Percentiles rank a stretch among this genome's conserved stretches.
These are phyloP conservation scores for Podarcis cretensis DNA, from an alignment of 2,113 vertebrate genomes.

Conservation along the genomic window DNA sequence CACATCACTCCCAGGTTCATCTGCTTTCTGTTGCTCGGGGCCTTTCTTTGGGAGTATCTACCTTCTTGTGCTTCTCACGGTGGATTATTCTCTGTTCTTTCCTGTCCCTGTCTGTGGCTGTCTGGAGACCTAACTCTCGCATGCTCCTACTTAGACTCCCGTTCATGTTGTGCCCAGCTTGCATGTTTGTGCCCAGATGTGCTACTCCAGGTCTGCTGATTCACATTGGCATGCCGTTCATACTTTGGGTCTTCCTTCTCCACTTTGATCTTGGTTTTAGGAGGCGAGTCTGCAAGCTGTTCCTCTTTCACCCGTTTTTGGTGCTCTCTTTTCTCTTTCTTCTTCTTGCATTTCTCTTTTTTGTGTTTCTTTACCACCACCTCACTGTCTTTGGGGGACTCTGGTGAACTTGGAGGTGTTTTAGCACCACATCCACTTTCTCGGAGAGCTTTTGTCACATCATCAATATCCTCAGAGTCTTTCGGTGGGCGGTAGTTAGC, in stretches of 20 bases:
- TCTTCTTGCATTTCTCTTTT: slow-evolving; percentile 71
- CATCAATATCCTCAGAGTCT: slow-evolving; percentile 87
- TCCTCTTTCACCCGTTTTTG: background rate
- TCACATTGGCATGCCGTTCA: slow-evolving; percentile 71
- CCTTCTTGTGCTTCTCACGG: slow-evolving; percentile 40
- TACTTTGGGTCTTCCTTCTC: slow-evolving; percentile 83
- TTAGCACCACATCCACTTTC: slow-evolving; percentile 87
- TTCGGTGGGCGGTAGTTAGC: slow-evolving; percentile 91
- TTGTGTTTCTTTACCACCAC: slow-evolving; percentile 79
- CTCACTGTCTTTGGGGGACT: slow-evolving; percentile 75
- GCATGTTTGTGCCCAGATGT: slow-evolving; percentile 1
- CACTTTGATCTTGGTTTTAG: slow-evolving; percentile 74
- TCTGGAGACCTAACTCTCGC: slow-evolving; percentile 35
- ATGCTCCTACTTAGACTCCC: slow-evolving; percentile 53
- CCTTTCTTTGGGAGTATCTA: background rate
- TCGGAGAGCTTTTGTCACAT: slow-evolving; percentile 82
- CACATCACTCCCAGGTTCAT: background rate
- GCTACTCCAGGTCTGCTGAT: slow-evolving; percentile 39
- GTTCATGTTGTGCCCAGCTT: background rate
- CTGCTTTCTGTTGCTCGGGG: slow-evolving; percentile 25
- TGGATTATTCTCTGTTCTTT: background rate
- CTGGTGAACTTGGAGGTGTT: slow-evolving; percentile 57
- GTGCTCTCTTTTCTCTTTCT: slow-evolving; percentile 48
- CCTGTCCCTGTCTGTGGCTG: background rate
- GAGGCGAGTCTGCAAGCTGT: rapidly evolving